Percentiles rank a stretch among this genome's conserved stretches.
Evolutionary conservation across 1,140 invertebrate genomes (phyloP).

Genomic region (Heliconius melpomene): DNA sequence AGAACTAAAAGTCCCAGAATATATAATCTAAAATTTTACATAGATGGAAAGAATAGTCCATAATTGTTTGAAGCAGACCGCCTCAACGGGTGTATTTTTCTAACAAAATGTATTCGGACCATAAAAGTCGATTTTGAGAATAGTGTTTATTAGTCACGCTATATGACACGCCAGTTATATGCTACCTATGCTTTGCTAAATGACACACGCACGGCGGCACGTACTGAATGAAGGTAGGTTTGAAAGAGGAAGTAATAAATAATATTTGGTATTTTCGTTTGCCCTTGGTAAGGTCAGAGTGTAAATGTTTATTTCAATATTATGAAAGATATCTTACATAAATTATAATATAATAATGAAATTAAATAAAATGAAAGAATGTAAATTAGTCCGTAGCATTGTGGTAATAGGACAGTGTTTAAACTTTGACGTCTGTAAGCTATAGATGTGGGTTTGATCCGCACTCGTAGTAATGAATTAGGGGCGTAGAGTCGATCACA

Average conservation of each 20-base stretch:
- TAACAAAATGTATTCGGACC: not conserved
- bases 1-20: too few relatives aligned
- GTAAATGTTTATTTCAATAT: not conserved
- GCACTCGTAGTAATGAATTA: too few relatives aligned
- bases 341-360: too few relatives aligned
- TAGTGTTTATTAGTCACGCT: not conserved
- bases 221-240: not conserved
- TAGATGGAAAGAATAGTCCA: too few relatives aligned
- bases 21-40: too few relatives aligned
- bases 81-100: not conserved
- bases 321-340: not conserved
- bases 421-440: too few relatives aligned
- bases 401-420: too few relatives aligned
- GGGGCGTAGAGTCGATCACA: too few relatives aligned
- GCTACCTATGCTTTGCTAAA: not conserved
- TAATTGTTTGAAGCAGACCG: too few relatives aligned
- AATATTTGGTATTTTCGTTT: not conserved
- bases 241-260: not conserved
- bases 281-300: not conserved
- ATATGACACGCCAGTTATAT: not conserved
- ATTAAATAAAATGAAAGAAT: too few relatives aligned
- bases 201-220: not conserved
- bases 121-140: not conserved
- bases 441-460: too few relatives aligned
- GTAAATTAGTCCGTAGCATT: too few relatives aligned